phyloP scores from a whole-genome alignment of 2,888 invertebrate species.

The Meghimatium bilineatum region DNA sequence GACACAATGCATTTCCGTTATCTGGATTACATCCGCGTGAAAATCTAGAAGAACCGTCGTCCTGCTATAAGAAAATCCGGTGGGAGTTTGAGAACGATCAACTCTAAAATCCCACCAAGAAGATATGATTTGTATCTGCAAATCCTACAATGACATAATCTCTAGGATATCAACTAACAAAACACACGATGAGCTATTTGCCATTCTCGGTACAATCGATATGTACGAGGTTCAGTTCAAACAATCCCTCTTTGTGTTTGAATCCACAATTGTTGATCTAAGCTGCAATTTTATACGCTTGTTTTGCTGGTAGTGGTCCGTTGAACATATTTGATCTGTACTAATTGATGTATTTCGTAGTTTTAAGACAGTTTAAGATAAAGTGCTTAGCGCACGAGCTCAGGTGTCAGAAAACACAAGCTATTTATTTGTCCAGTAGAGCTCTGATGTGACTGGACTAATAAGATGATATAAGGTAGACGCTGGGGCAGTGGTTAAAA shows the following conservation, averaged over 20 bases:
- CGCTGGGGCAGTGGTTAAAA: too few species aligned
- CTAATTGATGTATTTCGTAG: conserved; percentile 11
- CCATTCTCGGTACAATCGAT: neutral
- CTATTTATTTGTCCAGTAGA: neutral
- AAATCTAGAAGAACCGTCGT: too few species aligned
- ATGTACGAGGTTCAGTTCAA: neutral
- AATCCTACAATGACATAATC: neutral
- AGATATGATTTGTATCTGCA: neutral
- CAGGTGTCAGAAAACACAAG: neutral
- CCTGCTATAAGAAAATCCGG: too few species aligned
- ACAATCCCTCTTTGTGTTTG: neutral
- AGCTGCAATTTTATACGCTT: neutral
- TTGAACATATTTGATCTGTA: neutral
- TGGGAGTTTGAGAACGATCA: too few species aligned
- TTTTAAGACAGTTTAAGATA: too few species aligned
- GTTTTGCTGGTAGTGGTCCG: neutral
- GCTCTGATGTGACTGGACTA: too few species aligned
- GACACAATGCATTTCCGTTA: too few species aligned
- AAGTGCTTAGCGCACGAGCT: neutral
- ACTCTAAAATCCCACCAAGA: too few species aligned
- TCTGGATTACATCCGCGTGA: too few species aligned
- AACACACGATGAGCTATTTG: neutral
- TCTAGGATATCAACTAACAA: neutral
- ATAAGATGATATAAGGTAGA: too few species aligned
- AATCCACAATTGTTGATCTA: neutral